phyloP scores from a whole-genome alignment of 2,888 invertebrate species.

The Nemurella pictetii region DNA sequence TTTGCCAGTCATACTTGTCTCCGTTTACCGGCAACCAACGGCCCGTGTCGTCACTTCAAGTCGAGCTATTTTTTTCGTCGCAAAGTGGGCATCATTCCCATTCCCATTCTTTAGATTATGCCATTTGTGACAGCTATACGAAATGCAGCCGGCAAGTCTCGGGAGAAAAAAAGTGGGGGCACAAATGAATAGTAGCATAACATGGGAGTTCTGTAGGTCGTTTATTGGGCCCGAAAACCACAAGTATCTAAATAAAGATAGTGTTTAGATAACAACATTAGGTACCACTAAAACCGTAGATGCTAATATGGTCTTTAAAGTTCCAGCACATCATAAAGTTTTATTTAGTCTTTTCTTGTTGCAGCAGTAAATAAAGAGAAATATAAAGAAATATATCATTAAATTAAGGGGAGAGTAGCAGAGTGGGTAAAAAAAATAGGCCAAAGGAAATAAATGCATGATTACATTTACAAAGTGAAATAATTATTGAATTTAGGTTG shows the following conservation, averaged over 20 bases:
- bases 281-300: slow-evolving; percentile 32
- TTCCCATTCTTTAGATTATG: neutral
- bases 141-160: neutral
- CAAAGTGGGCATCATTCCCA: neutral
- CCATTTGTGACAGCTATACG: neutral
- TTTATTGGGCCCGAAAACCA: slow-evolving; percentile 22
- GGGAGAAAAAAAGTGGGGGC: slow-evolving; percentile 19
- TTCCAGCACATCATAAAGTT: neutral
- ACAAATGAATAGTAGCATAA: slow-evolving; percentile 27
- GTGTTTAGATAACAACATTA: slow-evolving; percentile 24
- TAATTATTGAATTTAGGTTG: no score
- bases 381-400: neutral
- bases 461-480: no score
- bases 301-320: slow-evolving; percentile 25
- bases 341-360: slow-evolving; percentile 9
- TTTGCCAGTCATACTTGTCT: neutral
- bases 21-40: neutral
- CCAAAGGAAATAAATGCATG: no score
- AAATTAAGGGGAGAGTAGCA: neutral
- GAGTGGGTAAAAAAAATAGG: no score
- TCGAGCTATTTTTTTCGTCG: neutral
- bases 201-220: slow-evolving; percentile 17
- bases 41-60: neutral
- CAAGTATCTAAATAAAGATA: slow-evolving; percentile 30
- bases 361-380: slow-evolving; percentile 19